A percentile compares a stretch with the other conserved stretches of the same genome.
Conservation (phyloP, 2,113 vertebrate species). For the Anguilla japonica region DNA sequence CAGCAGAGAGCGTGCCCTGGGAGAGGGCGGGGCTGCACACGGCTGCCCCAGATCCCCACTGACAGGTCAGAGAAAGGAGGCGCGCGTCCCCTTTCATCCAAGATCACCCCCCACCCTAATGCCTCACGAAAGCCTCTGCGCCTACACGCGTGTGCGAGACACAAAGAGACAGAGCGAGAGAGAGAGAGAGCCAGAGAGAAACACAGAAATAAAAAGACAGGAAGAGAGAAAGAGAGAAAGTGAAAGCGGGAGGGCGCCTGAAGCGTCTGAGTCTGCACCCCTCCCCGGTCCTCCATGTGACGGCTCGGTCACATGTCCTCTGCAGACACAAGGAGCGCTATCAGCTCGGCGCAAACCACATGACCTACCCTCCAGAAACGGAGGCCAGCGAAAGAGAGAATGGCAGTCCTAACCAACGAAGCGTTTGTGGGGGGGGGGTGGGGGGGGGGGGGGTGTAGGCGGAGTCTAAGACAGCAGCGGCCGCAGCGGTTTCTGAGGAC, state of each 20-base stretch:
- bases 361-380: slow-evolving; percentile 20
- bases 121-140: not conserved
- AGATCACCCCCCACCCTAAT: not conserved
- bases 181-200: not conserved
- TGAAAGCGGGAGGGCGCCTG: not conserved
- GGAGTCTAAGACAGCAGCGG: not conserved
- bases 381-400: not conserved
- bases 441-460: no score
- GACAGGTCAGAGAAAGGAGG: not conserved
- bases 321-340: slow-evolving; percentile 1
- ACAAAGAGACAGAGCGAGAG: not conserved
- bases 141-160: not conserved
- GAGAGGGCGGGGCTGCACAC: not conserved
- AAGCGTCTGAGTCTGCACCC: not conserved
- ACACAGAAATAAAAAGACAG: not conserved
- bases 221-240: not conserved
- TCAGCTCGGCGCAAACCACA: not conserved
- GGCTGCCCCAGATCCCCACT: not conserved
- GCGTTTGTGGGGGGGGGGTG: not conserved
- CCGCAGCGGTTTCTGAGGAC: not conserved
- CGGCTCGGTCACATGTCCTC: slow-evolving; percentile 31
- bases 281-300: slow-evolving; percentile 24
- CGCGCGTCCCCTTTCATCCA: not conserved
- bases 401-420: not conserved
- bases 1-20: not conserved